Conservation (phyloP, 92 coral and sea anemone genomes). For the Parazoanthus swiftii region DNA sequence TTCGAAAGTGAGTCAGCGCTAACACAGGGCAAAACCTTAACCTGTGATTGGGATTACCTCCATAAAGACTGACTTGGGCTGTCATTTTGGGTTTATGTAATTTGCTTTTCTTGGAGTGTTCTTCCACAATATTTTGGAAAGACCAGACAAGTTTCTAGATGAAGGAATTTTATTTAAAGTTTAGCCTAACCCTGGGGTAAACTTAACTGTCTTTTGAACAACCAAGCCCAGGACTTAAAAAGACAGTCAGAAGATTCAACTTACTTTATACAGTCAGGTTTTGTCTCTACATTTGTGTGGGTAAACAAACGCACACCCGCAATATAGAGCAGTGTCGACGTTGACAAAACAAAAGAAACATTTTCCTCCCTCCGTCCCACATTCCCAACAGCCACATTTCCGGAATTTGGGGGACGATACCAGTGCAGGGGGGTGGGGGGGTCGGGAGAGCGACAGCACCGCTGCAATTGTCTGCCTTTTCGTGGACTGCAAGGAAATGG, state of each 20-base stretch:
- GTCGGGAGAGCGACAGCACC: constrained; percentile 58
- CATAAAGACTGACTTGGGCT: no score
- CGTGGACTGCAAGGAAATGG: constrained; percentile 55
- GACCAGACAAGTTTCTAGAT: no score
- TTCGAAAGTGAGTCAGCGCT: no score
- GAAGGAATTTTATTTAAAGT: no score
- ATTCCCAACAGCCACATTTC: constrained; percentile 30
- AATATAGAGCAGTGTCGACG: constrained; percentile 58
- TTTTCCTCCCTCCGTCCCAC: constrained; percentile 61
- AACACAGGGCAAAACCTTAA: no score
- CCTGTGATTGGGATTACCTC: no score
- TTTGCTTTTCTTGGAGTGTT: no score
- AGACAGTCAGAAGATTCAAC: neutral
- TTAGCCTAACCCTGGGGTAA: no score
- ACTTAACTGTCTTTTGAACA: no score
- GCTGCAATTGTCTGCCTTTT: constrained; percentile 56
- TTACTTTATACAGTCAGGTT: constrained; percentile 36
- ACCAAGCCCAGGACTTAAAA: no score
- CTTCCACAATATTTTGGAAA: no score
- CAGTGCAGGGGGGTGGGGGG: constrained; percentile 66
- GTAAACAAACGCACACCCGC: constrained; percentile 65
- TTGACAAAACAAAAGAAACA: constrained; percentile 49
- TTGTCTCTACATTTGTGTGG: constrained; percentile 30
- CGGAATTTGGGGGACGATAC: constrained; percentile 64
- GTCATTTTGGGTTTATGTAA: no score